Base-by-base conservation (phyloP, 2,113 vertebrate species). In the Myiagra hebetior region DNA sequence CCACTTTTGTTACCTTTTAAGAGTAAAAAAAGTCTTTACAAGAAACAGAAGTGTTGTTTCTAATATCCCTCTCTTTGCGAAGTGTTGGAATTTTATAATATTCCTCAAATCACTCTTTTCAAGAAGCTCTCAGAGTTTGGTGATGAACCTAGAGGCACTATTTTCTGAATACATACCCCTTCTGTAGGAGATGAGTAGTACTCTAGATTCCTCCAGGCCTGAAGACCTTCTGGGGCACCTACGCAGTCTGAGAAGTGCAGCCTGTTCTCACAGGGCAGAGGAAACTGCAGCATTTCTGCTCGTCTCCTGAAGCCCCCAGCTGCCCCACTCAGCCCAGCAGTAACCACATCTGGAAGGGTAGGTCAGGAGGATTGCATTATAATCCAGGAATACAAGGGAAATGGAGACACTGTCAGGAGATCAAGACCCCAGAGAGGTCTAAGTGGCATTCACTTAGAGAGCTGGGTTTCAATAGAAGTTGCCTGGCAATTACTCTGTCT, bases 281-380 rank as follows among this genome's bases (percentile, higher is more conserved):
- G 57, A 50, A 64, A 69, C 24, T 24, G 18, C 53, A 82, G 44
- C 11, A 2, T 44, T 72, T 68, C 6, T 76, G 1, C 15, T 64
- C 76, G 44, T 72, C 30, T 79, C 18, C 53, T 22, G 49, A 65
- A 79, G 56, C 33, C 37, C 62, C 33, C 53, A 49, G 46, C 49
- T 73, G 8, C 49, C 27, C 21, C 18, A 0, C 13, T 55, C 17
- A 21, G 35, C 50, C 49, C 63, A 50, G 47, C 1, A 4, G 37
- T 39, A 68, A n/a, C 37, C 20, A n/a, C 0, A 0, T 37, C 31
- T 30, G 24, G 52, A 62, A 39, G 15, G 18, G 17, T 5, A 10
- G 28, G 9, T 53, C 3, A 3, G 31, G 42, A 81, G n/a, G 20
- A 50, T 53, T 87, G 57, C 63, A 49, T 69, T 59, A 5, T 42